phyloP scores from a whole-genome alignment of 2,113 vertebrate species.

The Corythaeola cristata region DNA sequence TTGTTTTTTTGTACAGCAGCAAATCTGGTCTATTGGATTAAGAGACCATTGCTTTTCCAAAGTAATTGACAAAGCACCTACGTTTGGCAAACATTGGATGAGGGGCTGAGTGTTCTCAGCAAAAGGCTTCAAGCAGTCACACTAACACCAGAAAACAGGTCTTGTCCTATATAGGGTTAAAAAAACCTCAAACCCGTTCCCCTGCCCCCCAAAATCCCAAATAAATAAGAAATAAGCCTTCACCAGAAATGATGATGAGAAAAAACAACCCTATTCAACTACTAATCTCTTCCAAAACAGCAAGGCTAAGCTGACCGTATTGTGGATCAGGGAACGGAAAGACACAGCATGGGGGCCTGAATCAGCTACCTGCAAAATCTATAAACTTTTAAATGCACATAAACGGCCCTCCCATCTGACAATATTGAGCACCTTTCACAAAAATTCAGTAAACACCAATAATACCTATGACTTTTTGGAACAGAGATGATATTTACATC shows the following conservation, averaged over 20 bases:
- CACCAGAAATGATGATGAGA: neutral
- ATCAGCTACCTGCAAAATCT: neutral
- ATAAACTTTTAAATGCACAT: neutral
- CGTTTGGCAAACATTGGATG: neutral
- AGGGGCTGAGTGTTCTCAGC: neutral
- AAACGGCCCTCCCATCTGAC: neutral
- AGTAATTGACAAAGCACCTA: neutral
- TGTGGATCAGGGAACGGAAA: neutral
- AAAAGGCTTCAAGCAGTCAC: neutral
- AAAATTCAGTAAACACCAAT: neutral
- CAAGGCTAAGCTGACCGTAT: neutral
- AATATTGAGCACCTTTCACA: neutral
- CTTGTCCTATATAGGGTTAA: neutral
- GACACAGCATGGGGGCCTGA: neutral
- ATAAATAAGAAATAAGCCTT: neutral
- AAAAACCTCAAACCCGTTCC: neutral
- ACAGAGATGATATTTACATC: neutral
- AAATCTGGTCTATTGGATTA: neutral
- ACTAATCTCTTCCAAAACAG: neutral
- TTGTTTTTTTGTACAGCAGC: neutral
- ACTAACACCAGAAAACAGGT: neutral
- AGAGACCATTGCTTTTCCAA: neutral
- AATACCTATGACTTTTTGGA: neutral
- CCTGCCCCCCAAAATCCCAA: fast-evolving
- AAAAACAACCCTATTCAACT: neutral